Base-by-base conservation (phyloP, 2,888 invertebrate species). In the Netelia fuscicornis region DNA sequence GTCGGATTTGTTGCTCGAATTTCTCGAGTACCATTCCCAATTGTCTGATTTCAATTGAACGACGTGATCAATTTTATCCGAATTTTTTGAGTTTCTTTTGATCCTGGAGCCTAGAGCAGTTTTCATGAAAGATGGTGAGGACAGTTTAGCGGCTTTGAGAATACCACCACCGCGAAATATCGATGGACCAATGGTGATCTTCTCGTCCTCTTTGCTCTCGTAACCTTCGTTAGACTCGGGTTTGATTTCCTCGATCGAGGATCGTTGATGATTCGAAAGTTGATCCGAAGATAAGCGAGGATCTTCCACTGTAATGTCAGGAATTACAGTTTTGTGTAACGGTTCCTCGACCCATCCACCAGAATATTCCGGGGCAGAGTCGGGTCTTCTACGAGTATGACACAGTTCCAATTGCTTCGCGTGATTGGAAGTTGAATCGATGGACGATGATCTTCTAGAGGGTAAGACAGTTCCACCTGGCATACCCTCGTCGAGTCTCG, bases 91-190 rank as follows among this genome's bases (percentile, higher is more conserved):
- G 68, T 65, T 90, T 79, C 94, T 90, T 89, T 93, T 93, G 60
- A 90, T 92, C 79, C 95, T 91, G 2, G 93, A 89, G 44, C 93
- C 93, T 0, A 94, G 85, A 0, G 95, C 94, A 8, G 95, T 94
- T 87, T 93, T 94, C 89, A 95, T 93, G 84, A 94, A 94, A 13
- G 92, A 91, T 0, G 94, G 92, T 8, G 94, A 92, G 2, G 90
- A 90, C 23, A 93, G 83, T 84, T 88, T 90, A 0, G 88, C 83
- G 5, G 85, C 86, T 56, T 90, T 92, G 2, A 91, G 82, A 67
- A 89, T 89, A 2, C 87, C 86, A 3, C 85, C 79, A 11, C 79
- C 72, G 9, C 83, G 86, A 44, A 82, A 82, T 5, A 65, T 65
- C 37, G 76, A 58, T 11, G 65, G 58, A 10, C 67, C 52, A 5